Evolutionary conservation across 2,113 vertebrate species (phyloP).

Genomic region (Lucifuga dentata): DNA sequence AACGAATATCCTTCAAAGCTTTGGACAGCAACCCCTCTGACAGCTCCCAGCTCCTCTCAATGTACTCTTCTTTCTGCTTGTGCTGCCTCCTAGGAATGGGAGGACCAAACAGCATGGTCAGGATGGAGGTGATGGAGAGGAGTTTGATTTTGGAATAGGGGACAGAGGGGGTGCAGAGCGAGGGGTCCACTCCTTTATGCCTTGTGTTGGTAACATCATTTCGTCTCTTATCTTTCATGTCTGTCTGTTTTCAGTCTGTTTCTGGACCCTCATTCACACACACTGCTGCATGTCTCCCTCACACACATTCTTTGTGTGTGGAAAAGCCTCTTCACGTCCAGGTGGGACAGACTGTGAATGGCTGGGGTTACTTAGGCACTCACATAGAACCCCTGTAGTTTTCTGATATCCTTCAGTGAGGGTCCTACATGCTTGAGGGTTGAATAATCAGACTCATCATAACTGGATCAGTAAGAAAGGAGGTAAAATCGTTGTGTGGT

Average conservation of each 20-base stretch:
- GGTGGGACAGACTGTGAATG: slow-evolving; percentile 94
- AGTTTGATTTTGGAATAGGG: slow-evolving; percentile 82
- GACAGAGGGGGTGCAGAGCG: slow-evolving; percentile 95
- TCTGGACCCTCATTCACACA: slow-evolving; percentile 64
- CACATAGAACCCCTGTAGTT: slow-evolving; percentile 89
- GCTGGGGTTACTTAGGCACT: slow-evolving; percentile 83
- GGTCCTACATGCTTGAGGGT: slow-evolving; percentile 68
- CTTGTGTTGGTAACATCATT: slow-evolving; percentile 99
- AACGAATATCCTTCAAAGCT: slow-evolving; percentile 99
- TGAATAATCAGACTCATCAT: slow-evolving; percentile 67
- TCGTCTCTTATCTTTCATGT: slow-evolving; percentile 91
- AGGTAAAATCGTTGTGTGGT: slow-evolving; percentile 71
- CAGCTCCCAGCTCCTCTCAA: slow-evolving; percentile 99
- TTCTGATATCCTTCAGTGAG: slow-evolving; percentile 85
- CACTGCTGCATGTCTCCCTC: slow-evolving; percentile 56
- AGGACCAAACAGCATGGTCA: slow-evolving; percentile 95
- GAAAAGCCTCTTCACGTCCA: slow-evolving; percentile 88
- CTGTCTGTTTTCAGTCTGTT: slow-evolving; percentile 87
- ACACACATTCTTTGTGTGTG: slow-evolving; percentile 77
- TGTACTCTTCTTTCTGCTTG: slow-evolving; percentile 94
- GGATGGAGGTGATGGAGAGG: slow-evolving; percentile 82
- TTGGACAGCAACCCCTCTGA: slow-evolving; percentile 99
- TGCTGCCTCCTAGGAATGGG: slow-evolving; percentile 97
- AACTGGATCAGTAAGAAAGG: slow-evolving; percentile 64
- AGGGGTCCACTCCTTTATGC: slow-evolving; percentile 99